Conservation (phyloP, 2,797 vertebrate genomes). For the Champsocephalus gunnari region DNA sequence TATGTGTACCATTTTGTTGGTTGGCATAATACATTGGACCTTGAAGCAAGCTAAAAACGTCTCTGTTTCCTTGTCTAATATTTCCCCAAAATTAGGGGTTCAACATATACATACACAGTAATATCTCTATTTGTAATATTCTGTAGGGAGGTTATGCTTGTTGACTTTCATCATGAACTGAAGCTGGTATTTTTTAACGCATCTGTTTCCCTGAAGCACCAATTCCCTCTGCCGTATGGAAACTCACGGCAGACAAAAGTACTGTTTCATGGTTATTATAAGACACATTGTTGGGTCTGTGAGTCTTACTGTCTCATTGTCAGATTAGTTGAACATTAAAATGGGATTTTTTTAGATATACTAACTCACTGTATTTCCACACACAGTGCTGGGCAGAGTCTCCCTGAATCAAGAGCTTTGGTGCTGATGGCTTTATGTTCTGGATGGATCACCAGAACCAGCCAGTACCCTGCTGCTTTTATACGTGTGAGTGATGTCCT, state of each 20-base stretch:
- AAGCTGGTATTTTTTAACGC: too few relatives aligned
- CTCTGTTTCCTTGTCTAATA: too few relatives aligned
- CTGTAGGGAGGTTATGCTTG: too few relatives aligned
- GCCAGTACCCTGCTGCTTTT: conserved; percentile 21
- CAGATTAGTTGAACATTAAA: conserved; percentile 16
- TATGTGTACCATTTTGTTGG: too few relatives aligned
- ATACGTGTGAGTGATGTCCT: conserved; percentile 24
- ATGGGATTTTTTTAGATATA: conserved; percentile 4
- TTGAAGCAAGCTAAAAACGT: too few relatives aligned
- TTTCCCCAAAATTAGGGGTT: too few relatives aligned
- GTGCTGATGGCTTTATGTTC: conserved; percentile 58
- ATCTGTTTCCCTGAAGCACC: background rate
- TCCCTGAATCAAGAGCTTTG: conserved; percentile 48
- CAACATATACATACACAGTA: too few relatives aligned
- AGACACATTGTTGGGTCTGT: conserved; percentile 41
- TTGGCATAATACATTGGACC: too few relatives aligned
- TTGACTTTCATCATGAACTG: too few relatives aligned
- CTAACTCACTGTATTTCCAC: conserved; percentile 22
- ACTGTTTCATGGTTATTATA: conserved; percentile 21
- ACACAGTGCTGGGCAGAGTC: conserved; percentile 13
- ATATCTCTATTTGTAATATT: too few relatives aligned
- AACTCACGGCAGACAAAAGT: conserved; percentile 14
- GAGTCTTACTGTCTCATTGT: conserved; percentile 27
- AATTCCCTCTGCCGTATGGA: conserved; percentile 20
- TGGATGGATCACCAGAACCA: conserved; percentile 42